Evolutionary conservation across 2,888 invertebrate genomes (phyloP).

Genomic region (Adineta ricciae): DNA sequence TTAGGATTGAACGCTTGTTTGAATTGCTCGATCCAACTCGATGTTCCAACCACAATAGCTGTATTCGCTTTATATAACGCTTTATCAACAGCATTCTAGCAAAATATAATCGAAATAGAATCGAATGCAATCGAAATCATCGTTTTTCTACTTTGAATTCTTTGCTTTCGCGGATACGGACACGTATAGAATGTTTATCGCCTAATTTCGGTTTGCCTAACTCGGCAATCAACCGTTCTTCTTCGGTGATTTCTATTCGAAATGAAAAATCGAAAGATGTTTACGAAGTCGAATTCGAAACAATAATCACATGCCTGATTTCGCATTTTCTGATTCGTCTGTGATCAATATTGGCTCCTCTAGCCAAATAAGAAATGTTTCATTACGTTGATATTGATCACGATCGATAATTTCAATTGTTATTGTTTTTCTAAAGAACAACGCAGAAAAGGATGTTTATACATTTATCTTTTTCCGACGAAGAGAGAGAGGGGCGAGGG

Average conservation of each 20-base stretch:
- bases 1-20: slow-evolving; percentile 86
- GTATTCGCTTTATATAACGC: slow-evolving; percentile 91
- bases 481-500: no score
- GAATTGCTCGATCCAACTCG: slow-evolving; percentile 99
- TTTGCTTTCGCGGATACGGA: slow-evolving; percentile 89
- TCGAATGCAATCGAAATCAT: no score
- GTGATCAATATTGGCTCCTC: slow-evolving; percentile 61
- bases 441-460: slow-evolving; percentile 33
- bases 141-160: slow-evolving; percentile 77
- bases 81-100: slow-evolving; percentile 96
- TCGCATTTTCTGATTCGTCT: background rate
- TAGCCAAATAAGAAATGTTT: slow-evolving; percentile 79
- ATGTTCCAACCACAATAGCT: slow-evolving; percentile 72
- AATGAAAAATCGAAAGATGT: background rate
- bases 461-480: slow-evolving; percentile 34
- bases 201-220: slow-evolving; percentile 84
- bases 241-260: slow-evolving; percentile 38
- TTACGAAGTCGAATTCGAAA: background rate
- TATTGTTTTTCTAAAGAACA: slow-evolving; percentile 77
- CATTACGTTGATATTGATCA: slow-evolving; percentile 93
- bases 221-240: slow-evolving; percentile 48
- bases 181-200: slow-evolving; percentile 70
- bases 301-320: background rate
- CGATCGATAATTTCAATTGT: slow-evolving; percentile 80
- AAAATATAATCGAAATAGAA: no score